Evolutionary conservation across 1,140 invertebrate genomes (phyloP), one percentile per base, ranked within the genome.

Genomic region (Phortica variegata): DNA sequence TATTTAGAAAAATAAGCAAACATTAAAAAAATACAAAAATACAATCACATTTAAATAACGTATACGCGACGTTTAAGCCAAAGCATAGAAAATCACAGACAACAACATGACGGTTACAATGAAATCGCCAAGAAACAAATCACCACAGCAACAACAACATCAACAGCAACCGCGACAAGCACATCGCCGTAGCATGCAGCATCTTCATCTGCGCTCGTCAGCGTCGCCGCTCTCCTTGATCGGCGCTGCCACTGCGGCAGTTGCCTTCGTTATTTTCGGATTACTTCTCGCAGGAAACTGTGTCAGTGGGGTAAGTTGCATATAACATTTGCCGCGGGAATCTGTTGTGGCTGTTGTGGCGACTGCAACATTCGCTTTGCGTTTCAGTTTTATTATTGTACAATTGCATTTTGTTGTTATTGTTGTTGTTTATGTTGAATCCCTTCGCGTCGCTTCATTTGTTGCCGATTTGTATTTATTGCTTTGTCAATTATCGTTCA

Each of bases 271-370:
- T 53, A 58, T 73, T 58, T 55, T 73, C 29, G 56, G 62, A 52
- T 41, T 65, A 52, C 52, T 73, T 57, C 49, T 60, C 17, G 54
- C 62, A 53, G 63, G 57, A 37, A 68, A 73, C 60, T 73, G 70
- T 73, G 70, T 70, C 70, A 73, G 66, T 73, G 70, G 65, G 70
- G 70, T 73, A 60, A 73, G 70, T 68, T 47, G 19, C n/a, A n/a
- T n/a, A n/a, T n/a, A 26, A 26, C 23, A 26, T 26, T 26, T 26
- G 34, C 39, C 36, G 36, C 12, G 36, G 12, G 36, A 34, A 34
- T 34, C 10, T 4, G 5, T 7, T 7, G 33, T 12, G 12, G 33
- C 7, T 4, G 33, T 10, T n/a, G 23, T 26, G 23, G 23, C 10
- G 5, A 26, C 23, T 6, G 10, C 23, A 6, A 26, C 23, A 26